phyloP scores from a whole-genome alignment of 2,797 vertebrate genomes.

The Buceros bicornis region DNA sequence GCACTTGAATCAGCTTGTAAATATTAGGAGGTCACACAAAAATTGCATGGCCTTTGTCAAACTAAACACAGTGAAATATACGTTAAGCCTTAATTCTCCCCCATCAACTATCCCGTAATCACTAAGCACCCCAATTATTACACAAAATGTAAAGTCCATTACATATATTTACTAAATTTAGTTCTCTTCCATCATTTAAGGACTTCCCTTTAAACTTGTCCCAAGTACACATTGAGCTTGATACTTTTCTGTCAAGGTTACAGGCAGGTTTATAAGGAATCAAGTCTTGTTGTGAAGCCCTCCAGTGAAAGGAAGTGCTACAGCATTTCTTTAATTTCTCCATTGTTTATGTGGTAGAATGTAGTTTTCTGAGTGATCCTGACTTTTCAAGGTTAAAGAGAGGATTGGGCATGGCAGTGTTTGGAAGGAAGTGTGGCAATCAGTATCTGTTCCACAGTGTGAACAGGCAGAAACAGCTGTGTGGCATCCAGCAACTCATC shows the following conservation, averaged over 20 bases:
- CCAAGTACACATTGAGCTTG: neutral
- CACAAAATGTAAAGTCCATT: neutral
- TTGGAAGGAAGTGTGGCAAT: neutral
- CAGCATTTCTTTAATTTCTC: neutral
- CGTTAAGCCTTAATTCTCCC: neutral
- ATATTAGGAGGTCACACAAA: neutral
- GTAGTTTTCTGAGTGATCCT: neutral
- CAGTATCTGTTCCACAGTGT: neutral
- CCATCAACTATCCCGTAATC: neutral
- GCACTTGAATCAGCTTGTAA: neutral
- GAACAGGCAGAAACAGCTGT: neutral
- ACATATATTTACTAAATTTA: neutral
- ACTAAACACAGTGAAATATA: neutral
- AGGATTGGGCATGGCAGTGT: neutral
- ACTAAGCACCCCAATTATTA: neutral
- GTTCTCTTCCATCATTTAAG: neutral
- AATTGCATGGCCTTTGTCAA: neutral
- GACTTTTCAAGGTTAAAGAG: slow-evolving; percentile 38
- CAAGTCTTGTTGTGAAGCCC: neutral
- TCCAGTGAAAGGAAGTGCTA: neutral
- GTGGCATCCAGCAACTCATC: neutral
- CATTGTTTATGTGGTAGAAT: neutral
- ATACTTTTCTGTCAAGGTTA: neutral
- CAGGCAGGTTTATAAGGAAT: neutral
- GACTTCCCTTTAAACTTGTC: neutral